Conservation (phyloP, 2,888 invertebrate genomes). For the Eurytoma adleriae region DNA sequence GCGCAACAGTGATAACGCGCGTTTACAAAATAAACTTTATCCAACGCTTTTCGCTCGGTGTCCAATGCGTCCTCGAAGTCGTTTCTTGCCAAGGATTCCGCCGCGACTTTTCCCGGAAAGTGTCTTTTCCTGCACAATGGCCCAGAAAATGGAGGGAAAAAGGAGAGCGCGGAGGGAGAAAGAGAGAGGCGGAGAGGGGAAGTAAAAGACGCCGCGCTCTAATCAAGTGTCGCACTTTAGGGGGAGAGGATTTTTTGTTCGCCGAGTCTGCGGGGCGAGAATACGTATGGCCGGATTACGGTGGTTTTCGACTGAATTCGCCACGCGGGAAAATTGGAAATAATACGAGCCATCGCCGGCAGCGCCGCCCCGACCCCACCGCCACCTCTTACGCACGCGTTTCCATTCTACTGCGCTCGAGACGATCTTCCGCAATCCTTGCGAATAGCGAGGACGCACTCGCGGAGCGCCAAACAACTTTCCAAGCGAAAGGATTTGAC, state of each 20-base stretch:
- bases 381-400: background rate
- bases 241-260: slow-evolving; percentile 11
- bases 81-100: slow-evolving; percentile 4
- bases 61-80: slow-evolving; percentile 3
- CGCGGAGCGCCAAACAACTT: too few relatives aligned
- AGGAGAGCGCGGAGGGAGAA: background rate
- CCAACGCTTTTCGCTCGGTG: background rate
- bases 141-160: background rate
- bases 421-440: too few relatives aligned
- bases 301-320: slow-evolving; percentile 41
- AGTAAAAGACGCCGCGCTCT: slow-evolving; percentile 8
- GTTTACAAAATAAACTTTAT: background rate
- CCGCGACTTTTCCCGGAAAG: slow-evolving; percentile 13
- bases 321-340: slow-evolving; percentile 52
- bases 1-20: too few relatives aligned
- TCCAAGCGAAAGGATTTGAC: too few relatives aligned
- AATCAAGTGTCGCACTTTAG: slow-evolving; percentile 40
- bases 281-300: slow-evolving; percentile 55
- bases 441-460: too few relatives aligned
- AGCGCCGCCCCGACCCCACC: background rate
- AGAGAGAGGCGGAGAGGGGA: slow-evolving; percentile 1
- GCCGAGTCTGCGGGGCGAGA: slow-evolving; percentile 12
- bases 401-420: background rate
- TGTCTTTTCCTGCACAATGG: slow-evolving; percentile 2
- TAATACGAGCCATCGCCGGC: slow-evolving; percentile 34